These are phyloP conservation scores for Rugalucina vietnamica DNA, from an alignment of 2,888 invertebrate genomes.

Conservation along the genomic window DNA sequence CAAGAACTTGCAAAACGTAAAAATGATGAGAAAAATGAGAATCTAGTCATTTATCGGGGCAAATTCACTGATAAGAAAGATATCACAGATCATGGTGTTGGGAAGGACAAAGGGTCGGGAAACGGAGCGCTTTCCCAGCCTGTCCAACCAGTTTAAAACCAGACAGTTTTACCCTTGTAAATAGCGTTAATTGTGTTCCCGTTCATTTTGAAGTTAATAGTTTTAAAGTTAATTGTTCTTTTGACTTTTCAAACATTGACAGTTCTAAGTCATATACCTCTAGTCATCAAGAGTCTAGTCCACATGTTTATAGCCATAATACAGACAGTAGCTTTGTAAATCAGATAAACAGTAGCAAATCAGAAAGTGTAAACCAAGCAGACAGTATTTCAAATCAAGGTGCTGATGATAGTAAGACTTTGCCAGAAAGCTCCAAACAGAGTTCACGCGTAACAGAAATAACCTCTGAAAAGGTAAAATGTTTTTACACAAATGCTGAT, in stretches of 20 bases:
- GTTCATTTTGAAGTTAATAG: neutral
- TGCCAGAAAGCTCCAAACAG: neutral
- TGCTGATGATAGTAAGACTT: neutral
- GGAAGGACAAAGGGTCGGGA: neutral
- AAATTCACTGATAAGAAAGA: constrained; percentile 5
- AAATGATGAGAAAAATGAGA: neutral
- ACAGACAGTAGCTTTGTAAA: no score
- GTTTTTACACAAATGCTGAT: constrained; percentile 36
- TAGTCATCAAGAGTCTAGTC: neutral
- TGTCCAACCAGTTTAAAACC: neutral
- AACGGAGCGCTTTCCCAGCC: neutral
- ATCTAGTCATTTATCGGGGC: constrained; percentile 21
- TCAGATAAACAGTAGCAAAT: no score
- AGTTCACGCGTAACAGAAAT: neutral
- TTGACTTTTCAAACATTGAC: neutral
- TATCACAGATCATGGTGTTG: neutral
- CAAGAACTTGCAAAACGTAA: constrained; percentile 9
- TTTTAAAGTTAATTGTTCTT: neutral
- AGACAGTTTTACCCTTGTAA: neutral
- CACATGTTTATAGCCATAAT: neutral
- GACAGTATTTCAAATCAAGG: no score
- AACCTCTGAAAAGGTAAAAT: constrained; percentile 2
- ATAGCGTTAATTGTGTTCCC: neutral
- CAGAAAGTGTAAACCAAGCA: no score
- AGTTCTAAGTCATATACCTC: neutral